Evolutionary conservation across 2,113 vertebrate genomes (phyloP).

Genomic region (Etheostoma spectabile): DNA sequence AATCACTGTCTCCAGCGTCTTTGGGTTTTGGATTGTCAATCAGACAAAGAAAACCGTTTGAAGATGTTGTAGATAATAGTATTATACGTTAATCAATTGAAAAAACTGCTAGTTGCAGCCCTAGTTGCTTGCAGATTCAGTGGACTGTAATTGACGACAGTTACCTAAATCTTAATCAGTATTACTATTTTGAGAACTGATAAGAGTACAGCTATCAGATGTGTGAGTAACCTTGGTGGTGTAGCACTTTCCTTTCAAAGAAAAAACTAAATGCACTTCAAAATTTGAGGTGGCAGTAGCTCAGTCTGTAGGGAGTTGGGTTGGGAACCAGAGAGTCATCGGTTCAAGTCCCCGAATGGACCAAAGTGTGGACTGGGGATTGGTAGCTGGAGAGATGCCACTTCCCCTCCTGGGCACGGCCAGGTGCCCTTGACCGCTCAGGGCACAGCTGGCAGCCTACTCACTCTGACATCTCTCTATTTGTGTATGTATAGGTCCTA

Average conservation of each 20-base stretch:
- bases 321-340: no score
- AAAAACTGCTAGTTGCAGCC: neutral
- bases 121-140: neutral
- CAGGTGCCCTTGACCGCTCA: no score
- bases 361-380: no score
- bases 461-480: no score
- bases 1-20: neutral
- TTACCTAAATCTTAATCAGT: neutral
- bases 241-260: neutral
- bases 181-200: neutral
- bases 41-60: neutral
- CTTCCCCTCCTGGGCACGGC: no score
- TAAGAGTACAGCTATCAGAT: neutral
- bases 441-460: no score
- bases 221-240: neutral
- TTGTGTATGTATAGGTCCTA: no score
- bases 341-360: no score
- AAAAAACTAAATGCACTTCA: neutral
- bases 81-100: neutral
- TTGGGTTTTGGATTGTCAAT: neutral
- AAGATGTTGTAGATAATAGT: neutral
- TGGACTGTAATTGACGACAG: neutral
- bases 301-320: no score
- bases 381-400: no score
- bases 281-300: neutral